These are phyloP conservation scores for Byasa hedistus DNA, from an alignment of 2,888 invertebrate species.

Conservation along the genomic window DNA sequence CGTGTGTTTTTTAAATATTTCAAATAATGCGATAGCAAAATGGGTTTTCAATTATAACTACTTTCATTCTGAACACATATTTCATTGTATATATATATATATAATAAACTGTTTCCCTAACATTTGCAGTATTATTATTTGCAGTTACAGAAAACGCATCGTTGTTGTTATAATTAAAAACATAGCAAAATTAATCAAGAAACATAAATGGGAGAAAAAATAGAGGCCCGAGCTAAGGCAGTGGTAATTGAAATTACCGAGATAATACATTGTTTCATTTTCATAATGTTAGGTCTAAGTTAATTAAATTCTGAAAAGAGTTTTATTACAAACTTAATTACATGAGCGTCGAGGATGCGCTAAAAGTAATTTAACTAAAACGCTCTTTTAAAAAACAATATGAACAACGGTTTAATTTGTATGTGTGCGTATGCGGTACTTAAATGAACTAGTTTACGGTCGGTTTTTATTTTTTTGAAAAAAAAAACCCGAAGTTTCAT, in stretches of 20 bases:
- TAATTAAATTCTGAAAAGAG: conserved; percentile 31
- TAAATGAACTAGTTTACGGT: conserved; percentile 16
- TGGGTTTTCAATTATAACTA: neutral
- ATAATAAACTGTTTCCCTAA: no score
- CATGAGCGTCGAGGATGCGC: conserved; percentile 26
- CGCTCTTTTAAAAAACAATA: conserved; percentile 30
- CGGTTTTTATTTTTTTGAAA: neutral
- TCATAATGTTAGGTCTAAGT: conserved; percentile 28
- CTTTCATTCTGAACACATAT: neutral
- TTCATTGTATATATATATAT: neutral
- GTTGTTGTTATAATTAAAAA: conserved; percentile 12
- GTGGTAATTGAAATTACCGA: conserved; percentile 27
- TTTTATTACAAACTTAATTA: conserved; percentile 30
- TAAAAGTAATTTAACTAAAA: conserved; percentile 33
- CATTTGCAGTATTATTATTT: neutral
- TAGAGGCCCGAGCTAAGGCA: conserved; percentile 9
- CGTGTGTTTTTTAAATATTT: neutral
- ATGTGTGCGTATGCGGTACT: conserved; percentile 4
- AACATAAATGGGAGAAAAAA: neutral
- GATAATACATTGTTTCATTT: conserved; percentile 28
- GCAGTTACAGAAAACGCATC: no score
- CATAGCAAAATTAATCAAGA: conserved; percentile 10
- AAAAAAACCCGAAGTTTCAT: neutral
- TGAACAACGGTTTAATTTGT: conserved; percentile 18
- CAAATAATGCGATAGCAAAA: neutral